These are phyloP conservation scores for Acrobasis repandana DNA, from an alignment of 2,888 invertebrate genomes.

Conservation along the genomic window DNA sequence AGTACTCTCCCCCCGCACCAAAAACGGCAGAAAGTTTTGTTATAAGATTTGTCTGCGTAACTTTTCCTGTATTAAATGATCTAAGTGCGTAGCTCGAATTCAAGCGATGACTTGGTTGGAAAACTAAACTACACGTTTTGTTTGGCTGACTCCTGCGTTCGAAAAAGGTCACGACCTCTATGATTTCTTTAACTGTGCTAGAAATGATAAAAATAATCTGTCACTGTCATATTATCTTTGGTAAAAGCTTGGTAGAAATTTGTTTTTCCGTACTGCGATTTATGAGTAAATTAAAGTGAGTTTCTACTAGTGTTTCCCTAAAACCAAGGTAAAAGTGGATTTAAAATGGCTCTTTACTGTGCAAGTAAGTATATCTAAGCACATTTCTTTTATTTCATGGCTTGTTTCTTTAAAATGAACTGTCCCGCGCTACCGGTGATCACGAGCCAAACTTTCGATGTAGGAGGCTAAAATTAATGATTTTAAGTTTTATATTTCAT, in stretches of 20 bases:
- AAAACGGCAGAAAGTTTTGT: no score
- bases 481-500: neutral
- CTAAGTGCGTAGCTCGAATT: no score
- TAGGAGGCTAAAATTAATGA: neutral
- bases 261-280: slow-evolving; percentile 31
- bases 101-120: no score
- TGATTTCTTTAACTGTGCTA: no score
- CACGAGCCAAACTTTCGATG: neutral
- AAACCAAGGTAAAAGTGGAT: slow-evolving; percentile 29
- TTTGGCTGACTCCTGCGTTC: no score
- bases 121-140: no score
- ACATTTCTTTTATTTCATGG: neutral
- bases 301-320: slow-evolving; percentile 27
- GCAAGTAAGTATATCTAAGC: slow-evolving; percentile 62
- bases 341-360: slow-evolving; percentile 73
- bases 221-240: slow-evolving; percentile 15
- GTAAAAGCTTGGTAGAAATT: slow-evolving; percentile 28
- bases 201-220: neutral
- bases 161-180: no score
- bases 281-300: no score
- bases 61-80: no score
- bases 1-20: no score
- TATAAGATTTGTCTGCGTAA: no score
- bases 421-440: slow-evolving; percentile 16
- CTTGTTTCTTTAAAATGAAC: neutral